phyloP scores from a whole-genome alignment of 2,113 vertebrate species.

The Etheostoma spectabile region DNA sequence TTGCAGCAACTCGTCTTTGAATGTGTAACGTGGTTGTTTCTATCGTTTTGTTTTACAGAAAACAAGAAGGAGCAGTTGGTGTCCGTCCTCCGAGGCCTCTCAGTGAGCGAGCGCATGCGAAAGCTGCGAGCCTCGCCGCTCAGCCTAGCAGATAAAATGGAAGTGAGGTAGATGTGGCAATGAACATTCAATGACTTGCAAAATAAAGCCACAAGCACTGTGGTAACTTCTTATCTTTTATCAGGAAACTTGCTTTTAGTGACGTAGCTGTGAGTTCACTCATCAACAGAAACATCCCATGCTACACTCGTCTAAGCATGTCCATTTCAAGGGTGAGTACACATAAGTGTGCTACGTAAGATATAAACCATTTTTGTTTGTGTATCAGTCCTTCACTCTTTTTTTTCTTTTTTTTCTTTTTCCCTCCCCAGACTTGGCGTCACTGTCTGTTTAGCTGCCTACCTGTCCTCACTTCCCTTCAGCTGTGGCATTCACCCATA shows the following conservation, averaged over 20 bases:
- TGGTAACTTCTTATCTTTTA: neutral
- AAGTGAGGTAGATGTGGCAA: conserved; percentile 78
- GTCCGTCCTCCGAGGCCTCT: conserved; percentile 82
- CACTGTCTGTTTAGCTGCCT: conserved; percentile 77
- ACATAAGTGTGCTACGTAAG: neutral
- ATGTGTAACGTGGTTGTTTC: neutral
- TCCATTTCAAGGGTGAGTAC: conserved; percentile 69
- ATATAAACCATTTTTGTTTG: neutral
- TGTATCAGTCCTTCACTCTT: neutral
- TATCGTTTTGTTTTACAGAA: conserved; percentile 2
- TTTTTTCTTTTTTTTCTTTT: neutral
- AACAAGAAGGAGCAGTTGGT: conserved; percentile 77
- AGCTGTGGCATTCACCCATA: conserved; percentile 85
- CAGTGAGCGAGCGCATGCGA: conserved; percentile 73
- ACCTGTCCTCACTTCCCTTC: conserved; percentile 41
- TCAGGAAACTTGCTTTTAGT: conserved; percentile 52
- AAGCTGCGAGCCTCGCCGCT: conserved; percentile 84
- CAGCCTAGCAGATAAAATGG: conserved; percentile 84
- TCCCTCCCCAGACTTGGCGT: conserved; percentile 75
- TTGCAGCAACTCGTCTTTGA: neutral
- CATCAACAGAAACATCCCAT: conserved; percentile 33
- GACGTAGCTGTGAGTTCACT: conserved; percentile 2
- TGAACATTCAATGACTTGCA: neutral
- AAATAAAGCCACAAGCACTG: neutral
- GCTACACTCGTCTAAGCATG: conserved; percentile 37